A percentile compares a stretch with the other conserved stretches of the same genome.
Conservation (phyloP, 2,888 invertebrate genomes). For the Drosophila multiciliata region DNA sequence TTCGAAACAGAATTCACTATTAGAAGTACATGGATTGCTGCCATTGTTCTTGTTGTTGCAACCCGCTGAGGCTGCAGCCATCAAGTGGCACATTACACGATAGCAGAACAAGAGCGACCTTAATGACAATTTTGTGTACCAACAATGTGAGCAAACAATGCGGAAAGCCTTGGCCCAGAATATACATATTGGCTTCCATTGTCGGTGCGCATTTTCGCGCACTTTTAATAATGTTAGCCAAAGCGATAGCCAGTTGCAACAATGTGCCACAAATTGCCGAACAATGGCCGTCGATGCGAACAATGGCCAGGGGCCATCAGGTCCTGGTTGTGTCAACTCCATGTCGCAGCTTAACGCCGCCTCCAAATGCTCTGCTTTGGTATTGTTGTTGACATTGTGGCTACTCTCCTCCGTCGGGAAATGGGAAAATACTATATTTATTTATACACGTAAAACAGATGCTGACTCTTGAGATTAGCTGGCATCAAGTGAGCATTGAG, state of each 20-base stretch:
- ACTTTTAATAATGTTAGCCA: slow-evolving; percentile 25
- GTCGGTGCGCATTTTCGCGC: slow-evolving; percentile 22
- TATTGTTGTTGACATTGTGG: slow-evolving; percentile 56
- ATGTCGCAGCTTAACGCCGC: slow-evolving; percentile 39
- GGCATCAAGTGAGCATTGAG: slow-evolving; percentile 67
- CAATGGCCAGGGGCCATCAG: slow-evolving; percentile 36
- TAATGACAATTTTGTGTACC: slow-evolving; percentile 68
- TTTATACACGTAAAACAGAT: slow-evolving; percentile 49
- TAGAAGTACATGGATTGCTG: slow-evolving; percentile 23
- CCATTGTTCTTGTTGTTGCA: slow-evolving; percentile 17
- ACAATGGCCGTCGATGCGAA: slow-evolving; percentile 59
- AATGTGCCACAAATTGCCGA: slow-evolving; percentile 70
- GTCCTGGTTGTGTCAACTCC: slow-evolving; percentile 23
- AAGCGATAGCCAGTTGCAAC: slow-evolving; percentile 43
- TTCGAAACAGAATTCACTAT: slow-evolving; percentile 19
- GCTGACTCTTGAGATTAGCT: slow-evolving; percentile 72
- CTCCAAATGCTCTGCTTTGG: slow-evolving; percentile 58
- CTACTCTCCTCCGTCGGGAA: slow-evolving; percentile 20
- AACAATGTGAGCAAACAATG: slow-evolving; percentile 30
- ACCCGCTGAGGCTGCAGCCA: slow-evolving; percentile 45
- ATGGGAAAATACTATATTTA: slow-evolving; percentile 35
- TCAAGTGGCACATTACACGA: slow-evolving; percentile 33
- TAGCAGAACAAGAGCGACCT: slow-evolving; percentile 27
- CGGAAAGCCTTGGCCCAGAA: slow-evolving; percentile 18
- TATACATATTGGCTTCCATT: slow-evolving; percentile 6